Base-by-base conservation (phyloP, 2,113 vertebrate genomes). In the Pithys albifrons region DNA sequence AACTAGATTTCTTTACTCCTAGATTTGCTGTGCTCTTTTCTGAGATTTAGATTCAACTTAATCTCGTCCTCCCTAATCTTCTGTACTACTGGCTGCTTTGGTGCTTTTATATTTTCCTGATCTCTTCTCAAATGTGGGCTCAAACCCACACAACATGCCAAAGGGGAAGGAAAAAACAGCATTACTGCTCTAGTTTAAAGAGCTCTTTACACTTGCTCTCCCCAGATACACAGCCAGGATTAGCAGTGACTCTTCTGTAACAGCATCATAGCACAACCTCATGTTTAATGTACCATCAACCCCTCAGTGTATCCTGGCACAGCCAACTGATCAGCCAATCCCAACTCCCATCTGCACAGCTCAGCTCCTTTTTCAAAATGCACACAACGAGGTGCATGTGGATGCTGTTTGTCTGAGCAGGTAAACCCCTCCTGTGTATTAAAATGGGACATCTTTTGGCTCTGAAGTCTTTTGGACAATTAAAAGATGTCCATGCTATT, bases 161-260 rank as follows among this genome's bases (percentile, higher is more conserved):
- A 92, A 70, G 66, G 80, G 93, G 54, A 92, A 96, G 74, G 80
- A 78, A 96, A 95, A 96, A 96, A 96, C 85, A 96, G 92, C 96
- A 93, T 62, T 81, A 78, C 65, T 94, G 91, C 88, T 96, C 90
- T n/a, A 94, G 73, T 95, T 96, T 96, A 84, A 94, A 92, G 74
- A 94, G 93, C 91, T 90, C 90, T 96, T 96, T 89, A 93, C 92
- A 49, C 86, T 91, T 3, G 0, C 29, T 96, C 91, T 95, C 96
- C 96, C 95, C 66, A 78, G 96, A 96, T 96, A 97, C 93, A 79
- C 74, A 85, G 89, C 96, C 92, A 94, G 93, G 95, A 94, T 96
- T 95, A 97, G 93, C 92, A 95, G 73, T 58, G 91, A 88, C 46
- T 95, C 91, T 72, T 85, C 91, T 89, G 7, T 74, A 96, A 78